Base-by-base conservation (phyloP, 2,888 invertebrate genomes). In the Falcaria lacertinaria region DNA sequence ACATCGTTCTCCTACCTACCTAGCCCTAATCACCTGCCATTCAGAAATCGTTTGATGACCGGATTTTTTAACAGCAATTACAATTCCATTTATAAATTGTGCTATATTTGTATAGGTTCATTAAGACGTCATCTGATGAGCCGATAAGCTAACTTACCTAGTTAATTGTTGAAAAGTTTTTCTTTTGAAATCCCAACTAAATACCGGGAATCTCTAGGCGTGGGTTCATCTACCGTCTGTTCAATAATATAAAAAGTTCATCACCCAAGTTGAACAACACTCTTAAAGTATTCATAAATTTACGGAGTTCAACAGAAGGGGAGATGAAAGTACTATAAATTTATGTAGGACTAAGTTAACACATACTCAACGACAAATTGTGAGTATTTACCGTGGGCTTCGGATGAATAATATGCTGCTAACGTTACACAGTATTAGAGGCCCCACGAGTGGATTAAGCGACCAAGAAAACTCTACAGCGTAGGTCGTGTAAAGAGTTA, bases 41-140 rank as follows among this genome's bases (percentile, higher is more conserved):
- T 64, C 47, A 54, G 47, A 69, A 69, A 67, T 60, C 45, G 72
- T 72, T 70, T 57, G 62, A 64, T 79, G 70, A 70, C 77, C 73
- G 65, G 60, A 68, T 74, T 72, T 50, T 19, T 63, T 75, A 71
- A 77, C 71, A 63, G 58, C 48, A 38, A 56, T 43, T 57, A 60
- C 57, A 44, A 50, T 52, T 45, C 42, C 39, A 47, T 53, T 44
- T 41, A 47, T 36, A 38, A 47, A 45, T 8, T 14, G 14, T 36
- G 1, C 19, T 35, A 35, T 17, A 36, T 36, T 14, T 36, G 11
- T 22, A 11, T 11, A 11, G 11, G 11, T 11, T 3, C 6, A 19
- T 19, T 19, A 6, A 4, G 3, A 19, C 19, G 19, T 19, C 19
- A 19, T 4, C 6, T 19, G 19, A 19, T 19, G 1, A 19, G n/a